Evolutionary conservation across 2,113 vertebrate species (phyloP).

Genomic region (Pipa parva): DNA sequence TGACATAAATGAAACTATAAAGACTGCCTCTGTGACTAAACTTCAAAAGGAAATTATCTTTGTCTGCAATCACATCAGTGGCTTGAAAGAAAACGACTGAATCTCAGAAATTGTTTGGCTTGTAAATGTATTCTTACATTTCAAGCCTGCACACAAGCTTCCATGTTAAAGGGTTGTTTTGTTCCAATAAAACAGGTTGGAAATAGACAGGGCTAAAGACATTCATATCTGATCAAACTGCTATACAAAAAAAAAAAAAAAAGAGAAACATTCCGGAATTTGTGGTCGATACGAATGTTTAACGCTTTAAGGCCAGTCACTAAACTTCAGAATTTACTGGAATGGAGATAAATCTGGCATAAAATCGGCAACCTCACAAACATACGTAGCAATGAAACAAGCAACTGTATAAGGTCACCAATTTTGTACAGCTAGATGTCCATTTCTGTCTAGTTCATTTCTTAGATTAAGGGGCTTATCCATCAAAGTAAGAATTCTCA

Average conservation of each 20-base stretch:
- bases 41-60: conserved; percentile 60
- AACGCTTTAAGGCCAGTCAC: not conserved
- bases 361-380: too few species aligned
- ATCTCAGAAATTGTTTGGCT: conserved; percentile 57
- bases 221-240: conserved; percentile 29
- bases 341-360: too few species aligned
- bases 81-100: conserved; percentile 56
- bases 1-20: conserved; percentile 53
- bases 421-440: too few species aligned
- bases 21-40: conserved; percentile 56
- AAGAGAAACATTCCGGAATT: conserved; percentile 4
- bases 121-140: conserved; percentile 56
- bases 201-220: conserved; percentile 46
- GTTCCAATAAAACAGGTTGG: conserved; percentile 50
- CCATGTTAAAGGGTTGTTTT: conserved; percentile 56
- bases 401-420: too few species aligned
- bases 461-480: too few species aligned
- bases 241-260: not conserved
- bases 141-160: conserved; percentile 52
- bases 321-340: too few species aligned
- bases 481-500: too few species aligned
- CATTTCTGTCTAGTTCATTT: too few species aligned
- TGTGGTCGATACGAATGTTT: not conserved
- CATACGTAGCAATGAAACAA: too few species aligned
- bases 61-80: conserved; percentile 61